Evolutionary conservation across 2,888 invertebrate species (phyloP), one percentile per base, ranked within the genome.

Genomic region (Xestobium rufovillosum): DNA sequence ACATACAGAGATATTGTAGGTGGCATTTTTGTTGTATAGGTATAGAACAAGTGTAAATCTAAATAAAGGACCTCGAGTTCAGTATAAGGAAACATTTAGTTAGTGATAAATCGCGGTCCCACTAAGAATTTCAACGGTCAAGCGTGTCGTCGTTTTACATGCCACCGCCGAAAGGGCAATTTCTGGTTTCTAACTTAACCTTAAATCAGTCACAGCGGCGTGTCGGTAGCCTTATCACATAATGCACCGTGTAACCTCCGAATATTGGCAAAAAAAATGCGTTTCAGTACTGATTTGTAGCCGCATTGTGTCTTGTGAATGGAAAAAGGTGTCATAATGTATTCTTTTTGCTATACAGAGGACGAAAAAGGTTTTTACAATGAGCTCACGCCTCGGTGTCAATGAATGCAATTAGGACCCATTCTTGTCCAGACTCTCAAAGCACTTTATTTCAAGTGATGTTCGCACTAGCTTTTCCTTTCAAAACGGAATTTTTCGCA

Each of bases 351-450:
- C 47, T 16, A 35, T 38, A 43, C 23, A 19, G 23, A 8, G 23
- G n/a, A 19, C 23, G 23, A 42, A 44, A 47, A 38, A 42, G 46
- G 31, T 39, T 32, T 39, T 38, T 31, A 48, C 48, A 48, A 48
- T 48, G 39, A 41, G 49, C 59, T 64, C 63, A 64, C 63, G 63
- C 64, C 62, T 59, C 57, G 56, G 39, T 48, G 49, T 62, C 61
- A 62, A 60, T 62, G 61, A 61, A 63, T 61, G 60, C 64, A 64
- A 64, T 64, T 64, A 64, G 55, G 54, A 42, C 43, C 56, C 55
- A 62, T 63, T 62, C 60, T 61, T 52, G 43, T 16, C 15, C 32
- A 25, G 4, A 16, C 19, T 29, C 29, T 32, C 32, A 29, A 35
- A 31, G 30, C 39, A 39, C 39, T 38, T 27, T 26, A 31, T 36